Percentiles rank a stretch among this genome's conserved stretches.
Evolutionary conservation across 2,888 invertebrate species (phyloP).

Genomic region (Acleris laterana): DNA sequence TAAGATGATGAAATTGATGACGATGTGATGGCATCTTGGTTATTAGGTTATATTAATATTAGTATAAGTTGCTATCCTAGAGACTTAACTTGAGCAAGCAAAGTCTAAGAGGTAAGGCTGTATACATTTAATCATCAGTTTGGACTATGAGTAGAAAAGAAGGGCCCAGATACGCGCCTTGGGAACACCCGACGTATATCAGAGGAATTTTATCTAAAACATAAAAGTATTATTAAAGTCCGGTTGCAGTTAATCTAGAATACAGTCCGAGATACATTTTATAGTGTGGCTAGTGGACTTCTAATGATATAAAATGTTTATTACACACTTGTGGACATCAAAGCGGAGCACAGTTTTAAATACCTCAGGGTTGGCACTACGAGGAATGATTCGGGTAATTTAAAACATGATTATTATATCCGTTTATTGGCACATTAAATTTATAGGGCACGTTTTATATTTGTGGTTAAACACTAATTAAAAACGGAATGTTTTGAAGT

Average conservation of each 20-base stretch:
- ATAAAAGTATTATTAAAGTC: neutral
- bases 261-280: constrained; percentile 2
- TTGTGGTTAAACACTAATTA: neutral
- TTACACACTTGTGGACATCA: constrained; percentile 2
- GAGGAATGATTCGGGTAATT: neutral
- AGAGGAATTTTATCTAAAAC: too few relatives aligned
- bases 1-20: too few relatives aligned
- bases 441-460: neutral
- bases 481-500: neutral
- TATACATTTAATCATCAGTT: too few relatives aligned
- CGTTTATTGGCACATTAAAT: neutral
- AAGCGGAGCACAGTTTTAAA: constrained; percentile 6
- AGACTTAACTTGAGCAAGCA: too few relatives aligned
- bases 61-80: too few relatives aligned
- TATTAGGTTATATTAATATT: too few relatives aligned
- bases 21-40: too few relatives aligned
- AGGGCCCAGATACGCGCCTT: too few relatives aligned
- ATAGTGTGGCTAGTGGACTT: constrained; percentile 3
- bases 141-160: too few relatives aligned
- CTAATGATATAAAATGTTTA: constrained; percentile 15
- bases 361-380: constrained; percentile 2
- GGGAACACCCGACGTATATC: too few relatives aligned
- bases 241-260: constrained; percentile 3
- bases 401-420: neutral
- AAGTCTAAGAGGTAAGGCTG: too few relatives aligned